These are phyloP conservation scores for Phenacoccus solenopsis DNA, from an alignment of 1,140 invertebrate species.

Conservation along the genomic window DNA sequence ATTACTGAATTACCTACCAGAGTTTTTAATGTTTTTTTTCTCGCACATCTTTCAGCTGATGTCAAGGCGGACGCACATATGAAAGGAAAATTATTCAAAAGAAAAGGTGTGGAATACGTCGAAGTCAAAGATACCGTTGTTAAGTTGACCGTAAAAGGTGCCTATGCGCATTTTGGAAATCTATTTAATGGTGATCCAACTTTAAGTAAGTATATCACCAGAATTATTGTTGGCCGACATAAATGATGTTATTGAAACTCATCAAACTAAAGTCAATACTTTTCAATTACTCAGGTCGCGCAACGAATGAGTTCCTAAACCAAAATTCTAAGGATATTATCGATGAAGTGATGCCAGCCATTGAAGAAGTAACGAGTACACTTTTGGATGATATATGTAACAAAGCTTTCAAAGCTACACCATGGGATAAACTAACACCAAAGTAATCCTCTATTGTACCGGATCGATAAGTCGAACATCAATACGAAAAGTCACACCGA, in stretches of 20 bases:
- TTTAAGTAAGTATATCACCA: slow-evolving; percentile 36
- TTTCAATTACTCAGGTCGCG: slow-evolving; percentile 26
- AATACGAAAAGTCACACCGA: not conserved
- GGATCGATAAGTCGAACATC: not conserved
- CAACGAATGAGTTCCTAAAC: slow-evolving; percentile 37
- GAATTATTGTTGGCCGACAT: no score
- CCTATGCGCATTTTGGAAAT: slow-evolving; percentile 47
- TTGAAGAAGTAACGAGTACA: slow-evolving; percentile 39
- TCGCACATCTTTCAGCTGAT: slow-evolving; percentile 29
- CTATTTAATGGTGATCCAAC: slow-evolving; percentile 53
- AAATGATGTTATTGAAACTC: slow-evolving; percentile 16
- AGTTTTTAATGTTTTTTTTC: no score
- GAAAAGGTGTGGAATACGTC: slow-evolving; percentile 28
- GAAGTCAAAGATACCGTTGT: slow-evolving; percentile 27
- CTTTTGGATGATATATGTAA: slow-evolving; percentile 39
- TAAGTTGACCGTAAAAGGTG: slow-evolving; percentile 34
- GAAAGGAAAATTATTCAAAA: slow-evolving; percentile 25
- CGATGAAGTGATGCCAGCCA: slow-evolving; percentile 38
- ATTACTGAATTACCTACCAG: no score
- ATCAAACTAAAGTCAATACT: no score
- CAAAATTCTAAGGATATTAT: slow-evolving; percentile 39
- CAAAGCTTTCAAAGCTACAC: slow-evolving; percentile 38
- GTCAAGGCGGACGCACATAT: slow-evolving; percentile 26
- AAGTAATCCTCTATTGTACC: slow-evolving; percentile 6
- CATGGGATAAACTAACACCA: slow-evolving; percentile 36